These are phyloP conservation scores for Drosophila diplacantha DNA, from an alignment of 2,888 invertebrate species.

Conservation along the genomic window DNA sequence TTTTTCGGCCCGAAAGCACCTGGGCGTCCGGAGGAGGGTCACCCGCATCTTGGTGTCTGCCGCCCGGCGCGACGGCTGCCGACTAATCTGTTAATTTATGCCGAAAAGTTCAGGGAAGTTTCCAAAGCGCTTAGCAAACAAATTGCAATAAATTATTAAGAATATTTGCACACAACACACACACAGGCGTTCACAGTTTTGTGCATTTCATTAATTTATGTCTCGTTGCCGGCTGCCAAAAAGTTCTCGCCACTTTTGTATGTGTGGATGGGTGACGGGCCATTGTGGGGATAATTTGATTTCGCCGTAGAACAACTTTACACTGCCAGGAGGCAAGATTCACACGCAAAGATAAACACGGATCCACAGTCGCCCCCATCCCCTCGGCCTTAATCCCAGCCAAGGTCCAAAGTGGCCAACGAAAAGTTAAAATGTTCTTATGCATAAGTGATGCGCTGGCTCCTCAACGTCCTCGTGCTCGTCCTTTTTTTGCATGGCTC, in stretches of 20 bases:
- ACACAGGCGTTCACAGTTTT: conserved; percentile 30
- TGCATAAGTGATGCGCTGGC: conserved; percentile 64
- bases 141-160: conserved; percentile 68
- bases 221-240: conserved; percentile 27
- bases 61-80: conserved; percentile 28
- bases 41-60: conserved; percentile 23
- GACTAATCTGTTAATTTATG: conserved; percentile 70
- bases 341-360: conserved; percentile 63
- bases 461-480: conserved; percentile 9
- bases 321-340: conserved; percentile 56
- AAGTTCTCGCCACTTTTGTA: conserved; percentile 34
- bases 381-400: conserved; percentile 20
- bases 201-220: conserved; percentile 62
- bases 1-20: conserved; percentile 44
- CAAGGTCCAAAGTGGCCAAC: conserved; percentile 62
- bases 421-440: conserved; percentile 69
- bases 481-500: conserved; percentile 17
- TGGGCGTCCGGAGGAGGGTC: conserved; percentile 4
- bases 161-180: conserved; percentile 52
- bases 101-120: conserved; percentile 64
- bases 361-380: not conserved
- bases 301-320: conserved; percentile 43
- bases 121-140: conserved; percentile 65
- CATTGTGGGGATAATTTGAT: conserved; percentile 32
- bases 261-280: conserved; percentile 4